These are phyloP conservation scores for Tethya wilhelma DNA, from an alignment of 37 sponge, comb jelly and placozoan species.

Conservation along the genomic window DNA sequence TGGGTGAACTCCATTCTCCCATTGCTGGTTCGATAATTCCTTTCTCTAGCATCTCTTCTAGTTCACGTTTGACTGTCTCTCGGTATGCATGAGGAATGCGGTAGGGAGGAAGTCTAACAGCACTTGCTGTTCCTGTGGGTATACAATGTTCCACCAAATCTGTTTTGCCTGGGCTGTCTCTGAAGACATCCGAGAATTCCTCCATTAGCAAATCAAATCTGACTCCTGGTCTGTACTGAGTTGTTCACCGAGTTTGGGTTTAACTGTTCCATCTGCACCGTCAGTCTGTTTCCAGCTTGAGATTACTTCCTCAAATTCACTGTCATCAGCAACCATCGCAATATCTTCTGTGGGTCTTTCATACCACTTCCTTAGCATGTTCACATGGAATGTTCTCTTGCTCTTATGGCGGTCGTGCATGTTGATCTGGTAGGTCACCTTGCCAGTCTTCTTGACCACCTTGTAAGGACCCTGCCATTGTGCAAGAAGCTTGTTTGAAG, in stretches of 20 bases:
- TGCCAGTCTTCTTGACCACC: conserved; percentile 12
- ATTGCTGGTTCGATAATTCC: too few species aligned
- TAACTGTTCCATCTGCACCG: too few species aligned
- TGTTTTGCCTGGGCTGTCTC: conserved; percentile 2
- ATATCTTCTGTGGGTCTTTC: too few species aligned
- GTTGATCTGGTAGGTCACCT: conserved; percentile 43
- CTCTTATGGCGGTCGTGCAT: conserved; percentile 29
- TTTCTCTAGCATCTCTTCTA: too few species aligned
- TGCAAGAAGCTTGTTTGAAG: conserved; percentile 28
- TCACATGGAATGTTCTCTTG: conserved; percentile 46
- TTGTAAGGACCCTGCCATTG: conserved; percentile 49
- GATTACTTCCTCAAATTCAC: too few species aligned
- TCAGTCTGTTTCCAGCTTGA: too few species aligned
- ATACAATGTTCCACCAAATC: conserved; percentile 3
- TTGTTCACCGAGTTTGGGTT: background rate
- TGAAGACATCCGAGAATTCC: background rate
- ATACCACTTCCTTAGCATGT: conserved; percentile 43
- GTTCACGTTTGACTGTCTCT: too few species aligned
- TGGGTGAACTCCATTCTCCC: too few species aligned
- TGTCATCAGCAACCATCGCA: too few species aligned
- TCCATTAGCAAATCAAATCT: background rate
- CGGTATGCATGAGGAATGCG: conserved; percentile 5
- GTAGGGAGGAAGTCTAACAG: conserved; percentile 23
- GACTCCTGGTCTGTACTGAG: background rate
- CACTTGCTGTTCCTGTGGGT: conserved; percentile 2